Percentiles rank a stretch among this genome's conserved stretches.
Evolutionary conservation across 2,113 vertebrate genomes (phyloP).

Genomic region (Atractosteus spatula): DNA sequence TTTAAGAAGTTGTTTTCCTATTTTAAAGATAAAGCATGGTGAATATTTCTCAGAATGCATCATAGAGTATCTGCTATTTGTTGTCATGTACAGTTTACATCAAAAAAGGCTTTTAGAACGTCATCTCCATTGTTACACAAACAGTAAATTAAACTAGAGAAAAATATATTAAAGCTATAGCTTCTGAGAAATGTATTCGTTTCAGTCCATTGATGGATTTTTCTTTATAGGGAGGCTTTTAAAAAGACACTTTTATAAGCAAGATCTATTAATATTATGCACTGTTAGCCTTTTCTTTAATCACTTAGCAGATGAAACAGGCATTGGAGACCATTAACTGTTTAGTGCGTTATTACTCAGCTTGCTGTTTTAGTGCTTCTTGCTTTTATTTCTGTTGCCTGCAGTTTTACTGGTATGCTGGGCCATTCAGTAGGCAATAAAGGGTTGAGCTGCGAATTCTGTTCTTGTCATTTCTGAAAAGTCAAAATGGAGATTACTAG

Average conservation of each 20-base stretch:
- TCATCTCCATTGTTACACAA: too few relatives aligned
- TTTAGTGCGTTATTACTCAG: not conserved
- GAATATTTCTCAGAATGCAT: too few relatives aligned
- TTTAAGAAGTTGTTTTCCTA: too few relatives aligned
- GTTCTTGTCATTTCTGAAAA: not conserved
- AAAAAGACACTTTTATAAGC: not conserved
- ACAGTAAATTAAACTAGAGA: not conserved
- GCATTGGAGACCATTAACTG: constrained; percentile 3
- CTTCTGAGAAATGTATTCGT: too few relatives aligned
- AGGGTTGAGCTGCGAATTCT: not conserved
- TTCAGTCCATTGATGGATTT: too few relatives aligned
- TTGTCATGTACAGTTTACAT: too few relatives aligned
- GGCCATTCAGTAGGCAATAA: not conserved
- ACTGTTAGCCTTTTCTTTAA: constrained; percentile 1
- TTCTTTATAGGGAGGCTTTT: not conserved
- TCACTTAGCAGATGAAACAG: not conserved
- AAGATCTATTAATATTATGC: not conserved
- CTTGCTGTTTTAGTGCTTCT: not conserved
- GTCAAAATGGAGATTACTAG: not conserved
- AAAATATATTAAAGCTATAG: not conserved
- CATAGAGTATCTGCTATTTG: too few relatives aligned
- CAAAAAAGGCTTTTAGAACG: too few relatives aligned
- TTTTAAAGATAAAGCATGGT: too few relatives aligned
- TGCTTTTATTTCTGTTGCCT: not conserved
- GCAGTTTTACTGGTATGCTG: not conserved